phyloP scores from a whole-genome alignment of 2,113 vertebrate species.

The Pao palembangensis region DNA sequence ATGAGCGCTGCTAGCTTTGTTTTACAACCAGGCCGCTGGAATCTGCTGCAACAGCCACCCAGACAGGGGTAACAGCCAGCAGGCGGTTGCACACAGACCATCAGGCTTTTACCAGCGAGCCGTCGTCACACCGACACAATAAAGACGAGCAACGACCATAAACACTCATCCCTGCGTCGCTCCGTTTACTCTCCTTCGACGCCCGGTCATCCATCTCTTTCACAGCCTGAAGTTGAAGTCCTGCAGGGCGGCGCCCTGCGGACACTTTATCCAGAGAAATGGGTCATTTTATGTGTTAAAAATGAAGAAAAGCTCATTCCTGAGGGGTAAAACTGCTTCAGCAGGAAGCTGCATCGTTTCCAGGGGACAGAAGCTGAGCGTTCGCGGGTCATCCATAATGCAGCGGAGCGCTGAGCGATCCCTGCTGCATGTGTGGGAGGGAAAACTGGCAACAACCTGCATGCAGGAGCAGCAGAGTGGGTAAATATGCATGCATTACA shows the following conservation, averaged over 20 bases:
- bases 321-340: not conserved
- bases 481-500: not conserved
- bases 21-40: slow-evolving; percentile 14
- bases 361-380: too few species aligned
- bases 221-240: too few species aligned
- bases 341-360: not conserved
- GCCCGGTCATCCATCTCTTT: not conserved
- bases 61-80: not conserved
- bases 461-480: not conserved
- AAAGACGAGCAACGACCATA: slow-evolving; percentile 2
- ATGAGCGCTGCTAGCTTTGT: not conserved
- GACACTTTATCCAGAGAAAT: too few species aligned
- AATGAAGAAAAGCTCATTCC: too few species aligned
- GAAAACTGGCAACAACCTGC: not conserved
- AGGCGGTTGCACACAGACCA: slow-evolving; percentile 1
- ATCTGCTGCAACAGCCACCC: not conserved
- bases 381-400: too few species aligned
- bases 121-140: not conserved
- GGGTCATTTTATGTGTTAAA: too few species aligned
- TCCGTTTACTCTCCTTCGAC: not conserved
- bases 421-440: not conserved
- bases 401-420: too few species aligned
- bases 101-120: slow-evolving; percentile 20
- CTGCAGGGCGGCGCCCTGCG: too few species aligned
- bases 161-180: not conserved